Evolutionary conservation across 2,797 vertebrate species (phyloP), one percentile per base, ranked within the genome.

Genomic region (Peromyscus eremicus): DNA sequence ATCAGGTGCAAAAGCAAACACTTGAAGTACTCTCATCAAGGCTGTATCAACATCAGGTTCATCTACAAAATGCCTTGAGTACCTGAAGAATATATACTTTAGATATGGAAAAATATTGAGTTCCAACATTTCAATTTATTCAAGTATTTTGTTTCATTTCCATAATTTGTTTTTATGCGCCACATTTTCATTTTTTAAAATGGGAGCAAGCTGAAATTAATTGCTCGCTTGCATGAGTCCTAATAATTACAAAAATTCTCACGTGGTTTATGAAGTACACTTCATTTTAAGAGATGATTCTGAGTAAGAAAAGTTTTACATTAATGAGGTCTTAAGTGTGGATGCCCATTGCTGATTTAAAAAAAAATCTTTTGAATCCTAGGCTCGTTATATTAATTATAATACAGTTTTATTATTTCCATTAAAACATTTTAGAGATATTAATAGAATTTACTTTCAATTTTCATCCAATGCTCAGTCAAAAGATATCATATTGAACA

Each of bases 81-180:
- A 62, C 32, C n/a, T 71, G 77, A 97, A 97, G 91, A 94, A 94
- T 46, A 95, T 19, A 55, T 49, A 97, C 34, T 84, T 95, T 85
- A 91, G 52, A 4, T 92, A 94, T 32, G 76, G 84, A 55, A 92
- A 95, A 96, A 98, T 85, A 43, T 10, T 93, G 32, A 83, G 25
- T 93, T 64, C 29, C 19, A 5, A 85, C 92, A 97, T 95, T 97
- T 97, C 62, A 96, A 94, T 97, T 95, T 97, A 97, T 95, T 97
- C 89, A 98, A 98, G 91, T 40, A 34, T 98, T 98, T 98, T 97
- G 77, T 95, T 98, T 98, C 97, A 96, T 97, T 98, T 97, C 71
- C 94, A 97, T 97, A 98, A 96, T 98, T 97, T 98, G 97, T 98
- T 98, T 97, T 98, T 97, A 92, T 91, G 27, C 86, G 82, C 89